phyloP scores from a whole-genome alignment of 1,140 invertebrate species.

The Epicauta chinensis region DNA sequence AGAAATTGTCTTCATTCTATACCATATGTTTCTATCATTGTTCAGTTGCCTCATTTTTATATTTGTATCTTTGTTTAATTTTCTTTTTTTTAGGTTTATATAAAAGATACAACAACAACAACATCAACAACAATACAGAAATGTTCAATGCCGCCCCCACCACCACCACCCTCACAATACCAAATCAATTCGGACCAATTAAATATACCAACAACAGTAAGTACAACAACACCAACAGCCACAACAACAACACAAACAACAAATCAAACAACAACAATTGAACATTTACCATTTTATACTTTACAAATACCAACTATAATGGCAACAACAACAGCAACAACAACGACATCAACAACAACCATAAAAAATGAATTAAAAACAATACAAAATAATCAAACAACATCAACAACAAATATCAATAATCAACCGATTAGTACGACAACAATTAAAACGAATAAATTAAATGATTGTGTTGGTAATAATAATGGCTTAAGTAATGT shows the following conservation, averaged over 20 bases:
- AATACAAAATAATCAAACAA: slow-evolving; percentile 6
- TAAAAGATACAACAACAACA: slow-evolving; percentile 46
- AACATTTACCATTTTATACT: slow-evolving; percentile 23
- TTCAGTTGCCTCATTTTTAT: too few relatives aligned
- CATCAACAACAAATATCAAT: background rate
- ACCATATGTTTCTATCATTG: too few relatives aligned
- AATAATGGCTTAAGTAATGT: slow-evolving; percentile 32
- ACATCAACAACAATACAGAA: background rate
- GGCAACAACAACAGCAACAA: slow-evolving; percentile 9
- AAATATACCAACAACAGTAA: slow-evolving; percentile 33
- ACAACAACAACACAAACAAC: slow-evolving; percentile 8
- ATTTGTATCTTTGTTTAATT: too few relatives aligned
- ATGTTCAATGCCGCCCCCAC: too few relatives aligned
- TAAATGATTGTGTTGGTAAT: too few relatives aligned
- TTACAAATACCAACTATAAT: slow-evolving; percentile 23
- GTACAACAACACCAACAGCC: too few relatives aligned
- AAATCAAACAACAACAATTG: slow-evolving; percentile 1
- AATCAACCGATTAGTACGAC: slow-evolving; percentile 10
- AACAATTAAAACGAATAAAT: slow-evolving; percentile 27
- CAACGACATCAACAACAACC: slow-evolving; percentile 4
- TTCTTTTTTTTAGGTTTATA: too few relatives aligned
- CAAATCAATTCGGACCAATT: slow-evolving; percentile 2
- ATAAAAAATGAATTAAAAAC: slow-evolving; percentile 12
- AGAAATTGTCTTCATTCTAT: too few relatives aligned
- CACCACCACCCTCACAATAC: too few relatives aligned